phyloP scores from a whole-genome alignment of 2,888 invertebrate species.

The Toxonevra muliebris region DNA sequence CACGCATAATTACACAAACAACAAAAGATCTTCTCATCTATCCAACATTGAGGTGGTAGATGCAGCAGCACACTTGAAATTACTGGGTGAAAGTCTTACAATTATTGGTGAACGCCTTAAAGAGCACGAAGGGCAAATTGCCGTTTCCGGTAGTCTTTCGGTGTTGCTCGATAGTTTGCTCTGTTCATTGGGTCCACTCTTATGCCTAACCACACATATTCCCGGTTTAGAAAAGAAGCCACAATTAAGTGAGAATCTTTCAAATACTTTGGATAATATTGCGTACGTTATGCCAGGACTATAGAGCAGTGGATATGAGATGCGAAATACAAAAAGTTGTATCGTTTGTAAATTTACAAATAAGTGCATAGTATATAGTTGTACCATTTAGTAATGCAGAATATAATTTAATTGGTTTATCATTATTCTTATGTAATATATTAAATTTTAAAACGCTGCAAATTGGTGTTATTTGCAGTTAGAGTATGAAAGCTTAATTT shows the following conservation, averaged over 20 bases:
- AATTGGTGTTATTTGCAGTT: too few relatives aligned
- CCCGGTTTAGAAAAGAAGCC: constrained; percentile 77
- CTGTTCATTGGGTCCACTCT: constrained; percentile 88
- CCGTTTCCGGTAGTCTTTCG: constrained; percentile 93
- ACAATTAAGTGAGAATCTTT: constrained; percentile 68
- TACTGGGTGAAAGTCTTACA: constrained; percentile 91
- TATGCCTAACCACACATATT: constrained; percentile 85
- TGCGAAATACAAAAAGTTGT: too few relatives aligned
- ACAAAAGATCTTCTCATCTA: constrained; percentile 23
- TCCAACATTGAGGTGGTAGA: constrained; percentile 84
- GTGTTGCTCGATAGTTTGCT: constrained; percentile 91
- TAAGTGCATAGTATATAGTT: too few relatives aligned
- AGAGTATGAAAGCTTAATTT: too few relatives aligned
- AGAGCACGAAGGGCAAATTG: constrained; percentile 95
- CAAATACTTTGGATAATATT: constrained; percentile 87
- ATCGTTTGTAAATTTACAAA: too few relatives aligned
- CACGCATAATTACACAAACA: constrained; percentile 12
- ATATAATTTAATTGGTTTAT: too few relatives aligned
- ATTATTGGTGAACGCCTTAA: constrained; percentile 93
- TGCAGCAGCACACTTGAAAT: constrained; percentile 89
- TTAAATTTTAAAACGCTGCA: too few relatives aligned
- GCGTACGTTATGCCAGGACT: constrained; percentile 93
- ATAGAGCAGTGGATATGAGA: constrained; percentile 52
- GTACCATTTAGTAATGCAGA: too few relatives aligned
- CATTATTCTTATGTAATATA: too few relatives aligned